phyloP scores from a whole-genome alignment of 2,888 invertebrate species.

The Tricholauxania praeusta region DNA sequence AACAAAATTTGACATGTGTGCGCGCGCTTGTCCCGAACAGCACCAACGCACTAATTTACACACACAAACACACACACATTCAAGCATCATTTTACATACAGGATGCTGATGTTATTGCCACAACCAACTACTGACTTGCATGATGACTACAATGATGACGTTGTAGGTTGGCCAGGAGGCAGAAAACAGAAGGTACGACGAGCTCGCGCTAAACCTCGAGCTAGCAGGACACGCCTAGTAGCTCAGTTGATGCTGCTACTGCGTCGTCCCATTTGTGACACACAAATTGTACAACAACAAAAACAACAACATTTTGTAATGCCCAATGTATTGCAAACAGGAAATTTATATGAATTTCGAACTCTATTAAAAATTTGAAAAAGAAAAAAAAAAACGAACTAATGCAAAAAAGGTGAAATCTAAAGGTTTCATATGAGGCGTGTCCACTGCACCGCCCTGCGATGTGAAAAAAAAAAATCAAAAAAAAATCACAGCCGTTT shows the following conservation, averaged over 20 bases:
- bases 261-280: constrained; percentile 37
- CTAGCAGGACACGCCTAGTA: constrained; percentile 51
- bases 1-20: constrained; percentile 35
- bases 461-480: background rate
- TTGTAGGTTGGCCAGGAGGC: constrained; percentile 50
- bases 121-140: constrained; percentile 8
- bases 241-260: constrained; percentile 39
- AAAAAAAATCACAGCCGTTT: constrained; percentile 33
- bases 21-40: constrained; percentile 17
- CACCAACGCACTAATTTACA: background rate
- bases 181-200: constrained; percentile 50
- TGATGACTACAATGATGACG: background rate
- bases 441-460: constrained; percentile 50
- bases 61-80: background rate
- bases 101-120: constrained; percentile 1
- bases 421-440: constrained; percentile 55
- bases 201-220: constrained; percentile 47
- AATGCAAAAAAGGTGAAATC: background rate
- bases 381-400: constrained; percentile 15
- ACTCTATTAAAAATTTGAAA: constrained; percentile 36
- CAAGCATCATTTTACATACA: background rate
- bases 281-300: constrained; percentile 26
- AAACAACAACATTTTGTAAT: constrained; percentile 1
- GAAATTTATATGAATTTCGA: constrained; percentile 34
- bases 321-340: background rate